Base-by-base conservation (phyloP, 1,140 invertebrate genomes). In the Frieseomelitta varia region DNA sequence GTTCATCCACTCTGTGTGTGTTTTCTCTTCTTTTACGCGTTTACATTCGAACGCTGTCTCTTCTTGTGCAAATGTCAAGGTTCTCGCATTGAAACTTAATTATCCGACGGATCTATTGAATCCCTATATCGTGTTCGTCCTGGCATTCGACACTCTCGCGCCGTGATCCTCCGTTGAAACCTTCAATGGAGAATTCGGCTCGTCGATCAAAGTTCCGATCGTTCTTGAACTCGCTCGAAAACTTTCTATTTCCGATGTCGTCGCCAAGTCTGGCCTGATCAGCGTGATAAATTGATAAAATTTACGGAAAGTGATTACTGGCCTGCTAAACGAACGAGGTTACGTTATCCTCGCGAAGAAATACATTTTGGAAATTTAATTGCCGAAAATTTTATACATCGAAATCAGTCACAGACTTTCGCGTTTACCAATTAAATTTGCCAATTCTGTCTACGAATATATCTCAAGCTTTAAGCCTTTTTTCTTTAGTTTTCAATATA, bases 1-100 rank as follows among this genome's bases (percentile, higher is more conserved):
- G 71, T 55, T 47, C 30, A 55, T 72, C 39, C 2, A n/a, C 24
- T 24, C 34, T 19, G 12, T 47, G 39, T 8, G 12, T n/a, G 30
- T 56, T 71, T 55, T 30, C 51, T 4, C 63, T 47, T 51, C 53
- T 14, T 56, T 56, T 19, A 11, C 11, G 34, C 30, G 34, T 51
- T 68, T 30, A 55, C n/a, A 21, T 53, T 61, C 53, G 12, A 24
- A 61, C 53, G 72, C 47, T 55, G 30, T 61, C 58, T 55, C 34
- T 19, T 11, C 12, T 24, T 21, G 55, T 39, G 47, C 55, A 84
- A 84, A 84, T 79, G 76, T 79, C 81, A 84, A 84, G 76, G 81
- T 14, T 58, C 27, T 27, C 21, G 1, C 63, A 79, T 84, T 17
- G 47, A 27, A 72, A 61, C 47, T 71, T 79, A 72, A 84, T 84